Evolutionary conservation across 2,888 invertebrate species (phyloP), one percentile per base, ranked within the genome.

Genomic region (Tipula confusa): DNA sequence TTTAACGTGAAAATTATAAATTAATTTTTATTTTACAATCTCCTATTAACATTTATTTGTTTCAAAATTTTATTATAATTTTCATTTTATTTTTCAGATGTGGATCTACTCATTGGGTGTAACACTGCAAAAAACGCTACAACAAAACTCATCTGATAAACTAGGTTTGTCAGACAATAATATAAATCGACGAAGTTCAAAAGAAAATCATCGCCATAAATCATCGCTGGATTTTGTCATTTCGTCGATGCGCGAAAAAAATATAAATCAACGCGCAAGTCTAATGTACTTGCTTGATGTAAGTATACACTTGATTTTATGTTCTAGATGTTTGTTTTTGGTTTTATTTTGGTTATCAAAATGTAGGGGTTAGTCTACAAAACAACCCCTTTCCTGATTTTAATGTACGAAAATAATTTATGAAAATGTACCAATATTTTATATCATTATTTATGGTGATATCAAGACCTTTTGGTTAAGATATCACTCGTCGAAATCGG

Each of bases 281-380:
- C 89, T 92, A 85, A 92, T 92, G 92, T 91, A 92, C 88, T 90
- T 92, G 82, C 89, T 92, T 36, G 92, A 92, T 86, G 92, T 92
- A 88, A 92, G 92, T 91, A 86, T 84, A 84, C 79, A 31, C n/a
- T n/a, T n/a, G n/a, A n/a, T n/a, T n/a, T n/a, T n/a, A n/a, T n/a
- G n/a, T n/a, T n/a, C n/a, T n/a, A n/a, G n/a, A n/a, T n/a, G n/a
- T n/a, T n/a, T n/a, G n/a, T n/a, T n/a, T n/a, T n/a, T n/a, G n/a
- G n/a, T n/a, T n/a, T n/a, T n/a, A n/a, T n/a, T n/a, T n/a, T n/a
- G n/a, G n/a, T n/a, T n/a, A n/a, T n/a, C n/a, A n/a, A n/a, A n/a
- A n/a, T n/a, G n/a, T n/a, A n/a, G n/a, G n/a, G n/a, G n/a, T n/a
- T n/a, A n/a, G n/a, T n/a, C n/a, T n/a, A n/a, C n/a, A n/a, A n/a